Evolutionary conservation across 2,888 invertebrate genomes (phyloP).

Genomic region (Himalopsyche anomala): DNA sequence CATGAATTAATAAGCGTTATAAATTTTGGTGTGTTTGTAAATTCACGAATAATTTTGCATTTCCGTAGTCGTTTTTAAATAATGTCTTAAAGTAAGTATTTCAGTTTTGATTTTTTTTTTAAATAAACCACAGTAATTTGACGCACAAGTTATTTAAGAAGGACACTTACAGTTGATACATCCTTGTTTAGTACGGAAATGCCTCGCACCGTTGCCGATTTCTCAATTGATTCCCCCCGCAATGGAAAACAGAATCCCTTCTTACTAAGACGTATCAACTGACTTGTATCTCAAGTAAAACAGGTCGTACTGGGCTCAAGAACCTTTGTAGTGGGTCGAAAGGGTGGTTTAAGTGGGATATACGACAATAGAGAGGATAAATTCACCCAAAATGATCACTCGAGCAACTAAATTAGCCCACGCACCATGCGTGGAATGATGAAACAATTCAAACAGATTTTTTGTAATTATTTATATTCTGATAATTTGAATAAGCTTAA

Average conservation of each 20-base stretch:
- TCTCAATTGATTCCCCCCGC: conserved; percentile 61
- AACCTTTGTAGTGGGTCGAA: conserved; percentile 40
- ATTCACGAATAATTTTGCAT: too few relatives aligned
- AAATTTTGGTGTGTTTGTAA: too few relatives aligned
- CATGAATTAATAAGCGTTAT: too few relatives aligned
- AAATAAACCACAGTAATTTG: neutral
- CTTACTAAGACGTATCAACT: conserved; percentile 27
- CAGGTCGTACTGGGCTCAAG: conserved; percentile 39
- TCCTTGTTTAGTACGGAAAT: conserved; percentile 58
- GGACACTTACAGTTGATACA: conserved; percentile 48
- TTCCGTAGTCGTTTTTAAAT: too few relatives aligned
- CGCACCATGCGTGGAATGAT: neutral
- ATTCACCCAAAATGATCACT: conserved; percentile 27
- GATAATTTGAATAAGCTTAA: too few relatives aligned
- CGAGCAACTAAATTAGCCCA: conserved; percentile 32
- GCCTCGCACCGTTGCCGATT: conserved; percentile 59
- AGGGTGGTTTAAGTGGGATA: conserved; percentile 35
- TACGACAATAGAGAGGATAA: neutral
- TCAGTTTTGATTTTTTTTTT: too few relatives aligned
- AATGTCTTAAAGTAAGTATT: too few relatives aligned
- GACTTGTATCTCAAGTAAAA: conserved; percentile 40
- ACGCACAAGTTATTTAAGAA: conserved; percentile 49
- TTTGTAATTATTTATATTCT: neutral
- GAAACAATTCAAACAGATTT: neutral
- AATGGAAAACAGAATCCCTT: conserved; percentile 36